A percentile compares a stretch with the other conserved stretches of the same genome.
These are phyloP conservation scores for Cydia amplana DNA, from an alignment of 1,140 invertebrate genomes.

Conservation along the genomic window DNA sequence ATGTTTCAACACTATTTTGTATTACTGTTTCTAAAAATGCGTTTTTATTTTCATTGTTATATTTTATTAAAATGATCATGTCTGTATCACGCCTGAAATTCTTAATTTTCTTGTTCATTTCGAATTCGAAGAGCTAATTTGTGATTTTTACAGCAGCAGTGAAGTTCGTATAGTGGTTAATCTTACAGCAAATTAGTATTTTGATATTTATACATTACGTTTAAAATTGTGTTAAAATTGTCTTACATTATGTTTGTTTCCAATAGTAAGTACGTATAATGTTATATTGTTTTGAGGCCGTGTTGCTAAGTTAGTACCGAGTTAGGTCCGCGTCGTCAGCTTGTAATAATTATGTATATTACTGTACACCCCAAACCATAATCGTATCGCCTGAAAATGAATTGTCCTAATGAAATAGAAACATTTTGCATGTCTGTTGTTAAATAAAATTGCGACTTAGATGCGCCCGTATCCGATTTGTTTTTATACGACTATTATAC, in stretches of 20 bases:
- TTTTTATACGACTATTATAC: not conserved
- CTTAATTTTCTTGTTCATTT: no score
- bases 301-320: constrained; percentile 6
- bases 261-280: not conserved
- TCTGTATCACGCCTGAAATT: no score
- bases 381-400: constrained; percentile 14
- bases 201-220: not conserved
- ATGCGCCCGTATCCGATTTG: not conserved
- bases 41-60: no score
- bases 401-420: constrained; percentile 21
- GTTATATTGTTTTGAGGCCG: constrained; percentile 2
- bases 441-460: not conserved
- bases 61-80: no score
- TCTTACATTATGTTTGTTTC: not conserved
- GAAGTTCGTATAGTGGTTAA: not conserved
- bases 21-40: not conserved
- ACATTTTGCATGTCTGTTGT: constrained; percentile 20
- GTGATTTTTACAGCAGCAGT: not conserved
- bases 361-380: constrained; percentile 13
- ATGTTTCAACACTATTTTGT: not conserved
- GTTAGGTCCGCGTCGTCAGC: not conserved
- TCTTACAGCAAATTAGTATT: not conserved
- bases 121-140: not conserved
- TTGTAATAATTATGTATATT: not conserved
- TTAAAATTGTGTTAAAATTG: not conserved